Conservation (phyloP, 2,797 vertebrate genomes). For the Onychomys leucogaster region DNA sequence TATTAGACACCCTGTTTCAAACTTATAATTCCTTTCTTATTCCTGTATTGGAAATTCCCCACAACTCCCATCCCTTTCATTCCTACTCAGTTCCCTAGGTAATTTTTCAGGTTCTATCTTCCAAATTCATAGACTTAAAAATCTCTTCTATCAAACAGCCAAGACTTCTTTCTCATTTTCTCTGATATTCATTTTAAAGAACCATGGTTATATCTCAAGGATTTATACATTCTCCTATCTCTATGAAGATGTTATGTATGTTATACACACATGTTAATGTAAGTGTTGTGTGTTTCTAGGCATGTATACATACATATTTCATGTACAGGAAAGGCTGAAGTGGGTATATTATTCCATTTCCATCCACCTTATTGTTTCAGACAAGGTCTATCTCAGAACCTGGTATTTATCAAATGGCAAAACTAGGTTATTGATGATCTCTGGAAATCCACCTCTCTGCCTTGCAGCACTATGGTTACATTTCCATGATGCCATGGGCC, state of each 20-base stretch:
- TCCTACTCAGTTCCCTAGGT: neutral
- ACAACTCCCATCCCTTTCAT: neutral
- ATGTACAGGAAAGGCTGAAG: neutral
- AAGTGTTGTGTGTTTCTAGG: neutral
- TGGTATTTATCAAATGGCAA: neutral
- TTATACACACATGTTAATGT: neutral
- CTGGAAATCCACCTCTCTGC: neutral
- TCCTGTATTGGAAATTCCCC: neutral
- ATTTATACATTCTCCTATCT: neutral
- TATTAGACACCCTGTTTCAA: neutral
- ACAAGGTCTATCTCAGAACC: neutral
- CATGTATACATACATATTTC: neutral
- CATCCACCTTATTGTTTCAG: neutral
- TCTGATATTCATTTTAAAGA: neutral
- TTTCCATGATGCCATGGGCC: neutral
- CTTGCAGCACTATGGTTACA: neutral
- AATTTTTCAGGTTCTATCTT: neutral
- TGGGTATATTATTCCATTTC: neutral
- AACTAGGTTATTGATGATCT: neutral
- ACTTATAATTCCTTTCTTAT: neutral
- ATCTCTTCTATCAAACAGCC: neutral
- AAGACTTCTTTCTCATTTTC: neutral
- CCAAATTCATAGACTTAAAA: neutral
- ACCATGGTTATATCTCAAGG: neutral
- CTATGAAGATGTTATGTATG: neutral